Percentiles rank a stretch among this genome's conserved stretches.
Conservation (phyloP, 1,140 invertebrate species). For the Trypoxylus dichotomus region DNA sequence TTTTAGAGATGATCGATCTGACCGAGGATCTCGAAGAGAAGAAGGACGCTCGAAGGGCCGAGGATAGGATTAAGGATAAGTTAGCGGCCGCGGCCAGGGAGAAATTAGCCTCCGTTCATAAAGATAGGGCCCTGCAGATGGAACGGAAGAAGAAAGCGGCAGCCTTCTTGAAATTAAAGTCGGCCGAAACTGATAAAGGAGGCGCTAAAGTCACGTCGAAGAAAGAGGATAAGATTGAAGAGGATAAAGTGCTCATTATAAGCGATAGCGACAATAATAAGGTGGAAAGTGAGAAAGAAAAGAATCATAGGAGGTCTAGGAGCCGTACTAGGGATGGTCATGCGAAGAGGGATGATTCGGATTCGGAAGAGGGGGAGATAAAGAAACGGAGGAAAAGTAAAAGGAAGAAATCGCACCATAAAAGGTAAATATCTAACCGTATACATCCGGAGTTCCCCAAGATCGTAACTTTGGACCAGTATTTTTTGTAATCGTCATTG, state of each 20-base stretch:
- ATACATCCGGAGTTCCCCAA: background rate
- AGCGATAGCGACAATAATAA: slow-evolving; percentile 30
- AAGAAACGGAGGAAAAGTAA: slow-evolving; percentile 34
- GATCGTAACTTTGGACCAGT: too few relatives aligned
- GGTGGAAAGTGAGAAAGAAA: slow-evolving; percentile 30
- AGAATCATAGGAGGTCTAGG: slow-evolving; percentile 31
- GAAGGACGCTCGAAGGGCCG: slow-evolving; percentile 50
- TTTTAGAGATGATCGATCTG: slow-evolving; percentile 58
- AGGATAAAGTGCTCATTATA: slow-evolving; percentile 25
- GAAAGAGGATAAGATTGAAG: slow-evolving; percentile 25
- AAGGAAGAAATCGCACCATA: slow-evolving; percentile 45
- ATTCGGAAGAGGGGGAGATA: slow-evolving; percentile 35
- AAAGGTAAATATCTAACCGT: slow-evolving; percentile 38
- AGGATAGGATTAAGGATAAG: slow-evolving; percentile 68
- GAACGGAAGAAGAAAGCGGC: slow-evolving; percentile 71
- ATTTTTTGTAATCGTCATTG: too few relatives aligned
- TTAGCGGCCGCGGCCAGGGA: slow-evolving; percentile 63
- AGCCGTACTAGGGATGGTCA: slow-evolving; percentile 26
- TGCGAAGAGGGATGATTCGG: slow-evolving; percentile 30
- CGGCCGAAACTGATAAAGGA: slow-evolving; percentile 33
- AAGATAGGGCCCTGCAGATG: slow-evolving; percentile 68
- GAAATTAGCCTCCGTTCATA: slow-evolving; percentile 59
- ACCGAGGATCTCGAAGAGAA: slow-evolving; percentile 55
- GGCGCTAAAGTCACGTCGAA: background rate
- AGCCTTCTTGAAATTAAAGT: slow-evolving; percentile 65